Base-by-base conservation (phyloP, 2,888 invertebrate species). In the Uropetala carovei region DNA sequence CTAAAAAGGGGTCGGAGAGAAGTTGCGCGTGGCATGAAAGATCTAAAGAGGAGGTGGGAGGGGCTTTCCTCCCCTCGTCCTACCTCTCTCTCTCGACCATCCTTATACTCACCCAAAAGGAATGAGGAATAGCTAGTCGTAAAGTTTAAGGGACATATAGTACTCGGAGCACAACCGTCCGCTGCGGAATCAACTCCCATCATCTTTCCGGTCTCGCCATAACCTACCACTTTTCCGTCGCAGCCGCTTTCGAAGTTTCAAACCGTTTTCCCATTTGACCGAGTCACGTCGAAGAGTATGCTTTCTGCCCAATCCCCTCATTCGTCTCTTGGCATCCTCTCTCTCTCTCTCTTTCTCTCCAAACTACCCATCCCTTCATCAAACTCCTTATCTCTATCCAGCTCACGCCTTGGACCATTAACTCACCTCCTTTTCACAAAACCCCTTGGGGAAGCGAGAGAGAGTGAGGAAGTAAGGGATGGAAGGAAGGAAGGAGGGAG, bases 341-440 rank as follows among this genome's bases (percentile, higher is more conserved):
- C 82, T 30, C 2, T 27, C 27, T 30, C 82, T 30, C 11, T 13
- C 11, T 43, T 30, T 11, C 43, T 13, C 82, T 82, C 43, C 5
- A 30, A 82, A 82, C 16, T 43, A n/a, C 68, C 75, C 27, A 13
- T 85, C 58, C 60, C 86, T 60, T 60, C 59, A 30, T 86, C 86
- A 86, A 86, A 86, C 60, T 60, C 86, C 86, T 86, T 60, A 86
- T 86, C 86, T 86, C 60, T 30, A 60, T 60, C 86, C 86, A 86
- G 60, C 86, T 86, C 86, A 86, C 86, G 86, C 86, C 30, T 30
- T 59, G 59, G 59, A 27, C 59, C 86, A 86, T 86, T 86, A 86
- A 86, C 86, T 86, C 86, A 86, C 60, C 86, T 58, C 85, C 85
- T 85, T 59, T 60, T 86, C 86, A 30, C 86, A 60, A 59, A 86